Conservation (phyloP, 35 echinoderm and acorn worm species). For the Lytechinus pictus region DNA sequence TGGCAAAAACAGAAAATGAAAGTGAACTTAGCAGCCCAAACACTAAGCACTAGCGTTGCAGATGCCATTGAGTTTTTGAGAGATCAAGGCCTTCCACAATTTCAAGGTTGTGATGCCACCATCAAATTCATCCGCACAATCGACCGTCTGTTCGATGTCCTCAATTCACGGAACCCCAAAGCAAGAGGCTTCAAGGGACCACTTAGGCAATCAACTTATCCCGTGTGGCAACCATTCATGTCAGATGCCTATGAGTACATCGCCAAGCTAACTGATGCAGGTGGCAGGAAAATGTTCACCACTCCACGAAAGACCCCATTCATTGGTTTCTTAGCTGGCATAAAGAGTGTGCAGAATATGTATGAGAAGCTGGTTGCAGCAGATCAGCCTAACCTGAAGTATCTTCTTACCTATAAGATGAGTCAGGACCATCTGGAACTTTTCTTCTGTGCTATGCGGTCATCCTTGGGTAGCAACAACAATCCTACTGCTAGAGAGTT, state of each 20-base stretch:
- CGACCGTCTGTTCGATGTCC: conserved; percentile 68
- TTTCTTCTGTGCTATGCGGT: conserved; percentile 61
- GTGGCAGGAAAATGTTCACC: conserved; percentile 29
- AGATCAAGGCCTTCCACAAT: conserved; percentile 53
- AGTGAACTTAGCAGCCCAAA: conserved; percentile 66
- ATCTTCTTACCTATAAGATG: conserved; percentile 72
- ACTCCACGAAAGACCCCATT: conserved; percentile 49
- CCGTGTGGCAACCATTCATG: conserved; percentile 16
- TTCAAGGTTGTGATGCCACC: conserved; percentile 59
- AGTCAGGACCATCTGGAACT: conserved; percentile 71
- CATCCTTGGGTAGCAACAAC: too few relatives aligned
- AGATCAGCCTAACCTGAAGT: conserved; percentile 40
- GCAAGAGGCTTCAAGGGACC: conserved; percentile 53
- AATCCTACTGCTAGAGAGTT: too few relatives aligned
- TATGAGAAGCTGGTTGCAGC: conserved; percentile 15
- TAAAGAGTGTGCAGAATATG: conserved; percentile 54
- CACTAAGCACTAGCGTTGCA: conserved; percentile 67
- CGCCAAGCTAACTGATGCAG: background rate
- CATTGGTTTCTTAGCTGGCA: conserved; percentile 65
- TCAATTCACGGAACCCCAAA: conserved; percentile 70
- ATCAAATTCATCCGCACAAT: conserved; percentile 62
- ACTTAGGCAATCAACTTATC: background rate
- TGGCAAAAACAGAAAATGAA: conserved; percentile 65
- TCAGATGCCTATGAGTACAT: conserved; percentile 31
- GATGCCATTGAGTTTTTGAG: conserved; percentile 58